Percentiles rank a stretch among this genome's conserved stretches.
phyloP scores from a whole-genome alignment of 2,888 invertebrate genomes.

The Orthonychiurus folsomi region DNA sequence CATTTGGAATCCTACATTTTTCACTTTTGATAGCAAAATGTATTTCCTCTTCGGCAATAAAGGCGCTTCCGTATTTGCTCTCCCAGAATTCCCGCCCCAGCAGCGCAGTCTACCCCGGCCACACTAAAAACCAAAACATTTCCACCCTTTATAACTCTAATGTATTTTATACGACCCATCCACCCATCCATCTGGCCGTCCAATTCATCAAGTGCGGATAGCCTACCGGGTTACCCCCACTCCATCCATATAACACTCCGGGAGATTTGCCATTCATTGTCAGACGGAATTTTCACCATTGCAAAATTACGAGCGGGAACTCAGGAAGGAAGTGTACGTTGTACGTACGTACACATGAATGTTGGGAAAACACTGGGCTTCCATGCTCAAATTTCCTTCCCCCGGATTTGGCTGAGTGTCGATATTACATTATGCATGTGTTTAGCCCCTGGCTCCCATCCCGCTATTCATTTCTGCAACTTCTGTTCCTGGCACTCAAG shows the following conservation, averaged over 20 bases:
- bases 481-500: conserved; percentile 1
- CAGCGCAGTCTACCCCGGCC: background rate
- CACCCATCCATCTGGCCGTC: background rate
- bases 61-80: background rate
- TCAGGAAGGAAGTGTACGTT: no score
- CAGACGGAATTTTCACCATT: no score
- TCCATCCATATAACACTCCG: background rate
- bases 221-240: no score
- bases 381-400: background rate
- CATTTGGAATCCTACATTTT: conserved; percentile 39
- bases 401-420: background rate
- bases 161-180: conserved; percentile 1
- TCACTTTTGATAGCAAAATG: conserved; percentile 39
- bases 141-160: background rate
- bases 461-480: background rate
- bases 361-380: background rate
- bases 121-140: background rate
- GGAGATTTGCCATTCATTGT: background rate
- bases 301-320: background rate
- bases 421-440: background rate
- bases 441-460: background rate
- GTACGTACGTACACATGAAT: no score
- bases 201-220: background rate
- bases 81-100: background rate
- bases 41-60: conserved; percentile 24